Evolutionary conservation across 30 jellyfish, hydroid and myxozoan species (phyloP).

Genomic region (Turritopsis dohrnii): DNA sequence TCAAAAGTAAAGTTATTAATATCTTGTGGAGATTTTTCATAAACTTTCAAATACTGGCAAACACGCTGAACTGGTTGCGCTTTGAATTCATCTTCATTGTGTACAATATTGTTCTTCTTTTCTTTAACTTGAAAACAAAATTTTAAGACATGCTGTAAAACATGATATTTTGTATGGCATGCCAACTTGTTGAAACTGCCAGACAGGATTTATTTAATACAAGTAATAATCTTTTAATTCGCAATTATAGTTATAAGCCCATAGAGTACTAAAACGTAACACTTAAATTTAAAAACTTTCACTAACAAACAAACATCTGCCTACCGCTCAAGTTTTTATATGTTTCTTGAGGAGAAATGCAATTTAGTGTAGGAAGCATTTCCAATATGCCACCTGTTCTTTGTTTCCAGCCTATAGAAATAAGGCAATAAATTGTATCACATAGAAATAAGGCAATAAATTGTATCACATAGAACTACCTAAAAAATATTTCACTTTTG

Average conservation of each 20-base stretch:
- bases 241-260: too few relatives aligned
- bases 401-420: background rate
- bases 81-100: background rate
- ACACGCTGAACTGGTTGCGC: conserved; percentile 20
- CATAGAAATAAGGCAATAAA: too few relatives aligned
- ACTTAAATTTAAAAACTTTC: too few relatives aligned
- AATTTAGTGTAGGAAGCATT: background rate
- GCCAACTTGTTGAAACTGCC: too few relatives aligned
- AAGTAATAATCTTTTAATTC: too few relatives aligned
- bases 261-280: too few relatives aligned
- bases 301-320: background rate
- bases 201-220: too few relatives aligned
- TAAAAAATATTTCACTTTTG: too few relatives aligned
- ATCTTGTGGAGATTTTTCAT: conserved; percentile 12
- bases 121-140: background rate
- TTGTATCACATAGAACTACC: too few relatives aligned
- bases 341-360: conserved; percentile 5
- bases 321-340: background rate
- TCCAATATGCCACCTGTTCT: background rate
- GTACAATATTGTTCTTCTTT: background rate
- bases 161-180: too few relatives aligned
- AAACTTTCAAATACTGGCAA: conserved; percentile 21
- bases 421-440: background rate
- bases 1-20: background rate
- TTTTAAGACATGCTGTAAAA: too few relatives aligned